Evolutionary conservation across 2,113 vertebrate species (phyloP), one percentile per base, ranked within the genome.

Genomic region (Oryzias javanicus): DNA sequence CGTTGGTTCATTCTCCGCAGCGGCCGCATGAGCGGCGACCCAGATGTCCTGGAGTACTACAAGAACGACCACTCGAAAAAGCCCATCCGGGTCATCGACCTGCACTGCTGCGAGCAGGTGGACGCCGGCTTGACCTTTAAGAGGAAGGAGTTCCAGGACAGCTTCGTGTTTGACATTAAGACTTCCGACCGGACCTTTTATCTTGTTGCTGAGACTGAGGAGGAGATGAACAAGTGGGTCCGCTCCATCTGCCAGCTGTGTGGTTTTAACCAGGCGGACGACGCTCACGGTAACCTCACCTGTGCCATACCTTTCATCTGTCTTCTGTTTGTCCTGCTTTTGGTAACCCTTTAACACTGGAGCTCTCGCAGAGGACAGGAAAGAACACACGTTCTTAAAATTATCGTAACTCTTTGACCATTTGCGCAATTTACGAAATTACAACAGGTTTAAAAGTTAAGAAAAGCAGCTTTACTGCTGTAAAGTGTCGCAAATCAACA

Each of bases 161-260:
- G 96, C 85, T 99, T 96, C 7, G 96, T 99, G 66, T 99, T 99
- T 0, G 97, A 99, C 89, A 96, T 99, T 91, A 98, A 95, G 89
- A 99, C 97, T 17, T 94, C 92, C 0, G 97, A 98, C 67, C 93
- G 97, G 68, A 99, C 95, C 70, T 99, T 99, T 78, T 99, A 99
- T 75, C 93, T 99, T 49, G 97, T 99, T 64, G 97, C 97, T 0
- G 97, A 99, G 84, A 97, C 96, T 0, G 96, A 99, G 76, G 97
- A 98, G 2, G 97, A 99, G 64, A 99, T 99, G 97, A 99, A 96
- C 85, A 97, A 97, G 77, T 99, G 97, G 97, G 97, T 99, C 25
- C 94, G 95, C 73, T 94, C 94, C 77, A 99, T 99, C 87, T 99
- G 97, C 80, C 96, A 98, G 86, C 95, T 99, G 68, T 99, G 97